phyloP scores from a whole-genome alignment of 2,113 vertebrate genomes.

The Trematocara variabile region DNA sequence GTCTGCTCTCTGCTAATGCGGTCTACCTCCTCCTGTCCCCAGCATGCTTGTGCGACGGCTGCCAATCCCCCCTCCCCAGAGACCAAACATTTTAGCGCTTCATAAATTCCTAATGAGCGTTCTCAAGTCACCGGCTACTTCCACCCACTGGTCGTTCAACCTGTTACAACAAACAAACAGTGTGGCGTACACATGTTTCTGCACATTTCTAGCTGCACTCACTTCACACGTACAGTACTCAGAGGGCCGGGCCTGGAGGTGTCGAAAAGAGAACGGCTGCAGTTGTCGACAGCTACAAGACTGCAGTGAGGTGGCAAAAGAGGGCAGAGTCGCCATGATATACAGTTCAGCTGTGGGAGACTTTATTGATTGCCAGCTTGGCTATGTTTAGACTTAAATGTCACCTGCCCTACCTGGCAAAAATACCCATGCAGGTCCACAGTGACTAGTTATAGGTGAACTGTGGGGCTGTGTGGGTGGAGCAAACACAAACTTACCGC shows the following conservation, averaged over 20 bases:
- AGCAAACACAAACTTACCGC: fast-evolving
- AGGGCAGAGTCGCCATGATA: not conserved
- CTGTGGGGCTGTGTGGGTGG: not conserved
- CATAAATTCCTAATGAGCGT: conserved; percentile 99
- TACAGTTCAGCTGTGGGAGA: not conserved
- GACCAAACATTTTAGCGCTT: conserved; percentile 98
- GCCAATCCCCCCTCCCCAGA: conserved; percentile 85
- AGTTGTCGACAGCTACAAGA: conserved; percentile 38
- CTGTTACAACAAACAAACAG: conserved; percentile 74
- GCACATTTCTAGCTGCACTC: conserved; percentile 41
- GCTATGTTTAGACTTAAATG: not conserved
- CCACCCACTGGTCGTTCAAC: conserved; percentile 78
- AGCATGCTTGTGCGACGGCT: conserved; percentile 80
- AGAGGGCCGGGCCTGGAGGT: conserved; percentile 45
- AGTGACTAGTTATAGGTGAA: not conserved
- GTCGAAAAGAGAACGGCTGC: conserved; percentile 37
- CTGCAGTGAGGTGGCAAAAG: not conserved
- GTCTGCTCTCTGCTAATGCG: not conserved
- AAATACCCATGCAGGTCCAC: not conserved
- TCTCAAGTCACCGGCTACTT: conserved; percentile 88
- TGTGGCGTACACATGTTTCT: conserved; percentile 53
- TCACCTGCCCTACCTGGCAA: not conserved
- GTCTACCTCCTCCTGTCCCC: conserved; percentile 58
- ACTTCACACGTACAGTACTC: conserved; percentile 59
- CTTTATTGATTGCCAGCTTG: not conserved